Base-by-base conservation (phyloP, 2,888 invertebrate species). In the Busseola fusca region DNA sequence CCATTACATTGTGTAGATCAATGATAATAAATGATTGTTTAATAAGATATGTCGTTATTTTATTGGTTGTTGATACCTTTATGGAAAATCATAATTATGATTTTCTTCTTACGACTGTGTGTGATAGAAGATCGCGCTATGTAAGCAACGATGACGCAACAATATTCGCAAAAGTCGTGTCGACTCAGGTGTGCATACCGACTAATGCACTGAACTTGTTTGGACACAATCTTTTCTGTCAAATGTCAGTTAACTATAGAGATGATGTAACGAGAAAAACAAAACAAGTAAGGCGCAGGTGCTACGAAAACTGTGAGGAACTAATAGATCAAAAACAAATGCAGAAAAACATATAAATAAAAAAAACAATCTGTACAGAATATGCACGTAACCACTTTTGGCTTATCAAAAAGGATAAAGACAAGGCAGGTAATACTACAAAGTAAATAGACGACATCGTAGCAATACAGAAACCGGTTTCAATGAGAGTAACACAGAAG, bases 11-110 rank as follows among this genome's bases (percentile, higher is more conserved):
- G 90, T 91, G 87, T 92, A 90, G 88, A 91, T 91, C 91, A 91
- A 93, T 92, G 92, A 89, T 92, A 94, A 94, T 95, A 94, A 95
- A 95, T 91, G 87, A 93, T 92, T 92, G 89, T 92, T 89, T 90
- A 92, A 91, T 92, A 88, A 88, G 82, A 63, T n/a, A 69, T 88
- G 54, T 88, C 88, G 82, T 80, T 75, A 76, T 67, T 79, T 77
- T 80, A 76, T 74, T 84, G n/a, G 9, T 62, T n/a, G 12, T 64
- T 21, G 25, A 21, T 10, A 40, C n/a, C 42, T 52, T 6, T 30
- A 50, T 6, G 48, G 16, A 30, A 7, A 1, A 30, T 10, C 6
- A n/a, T 18, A 18, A n/a, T 42, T 48, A 10, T 14, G 21, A 2
- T 30, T 45, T 62, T 62, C 27, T 4, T 7, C 1, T 14, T 42